Conservation (phyloP, 2,797 vertebrate species). For the Borostomias antarcticus region DNA sequence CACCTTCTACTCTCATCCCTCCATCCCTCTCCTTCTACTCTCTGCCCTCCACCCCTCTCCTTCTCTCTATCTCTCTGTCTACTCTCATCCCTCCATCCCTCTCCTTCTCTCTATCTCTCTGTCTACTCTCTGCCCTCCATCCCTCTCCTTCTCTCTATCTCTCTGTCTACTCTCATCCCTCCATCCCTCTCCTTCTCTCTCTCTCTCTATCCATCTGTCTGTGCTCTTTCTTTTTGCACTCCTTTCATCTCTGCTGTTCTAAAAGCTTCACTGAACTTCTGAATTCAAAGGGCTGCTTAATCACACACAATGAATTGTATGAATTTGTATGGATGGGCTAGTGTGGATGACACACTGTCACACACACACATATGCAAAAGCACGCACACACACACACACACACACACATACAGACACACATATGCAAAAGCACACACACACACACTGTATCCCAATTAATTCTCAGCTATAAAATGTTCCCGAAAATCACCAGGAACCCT, state of each 20-base stretch:
- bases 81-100: neutral
- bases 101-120: neutral
- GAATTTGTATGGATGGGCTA: slow-evolving; percentile 18
- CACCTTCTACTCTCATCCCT: neutral
- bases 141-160: neutral
- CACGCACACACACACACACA: neutral
- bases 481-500: neutral
- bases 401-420: slow-evolving; percentile 1
- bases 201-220: neutral
- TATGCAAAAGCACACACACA: neutral
- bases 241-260: slow-evolving; percentile 46
- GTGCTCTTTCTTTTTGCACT: slow-evolving; percentile 11
- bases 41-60: neutral
- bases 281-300: slow-evolving; percentile 57
- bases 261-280: slow-evolving; percentile 43
- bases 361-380: neutral
- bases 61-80: neutral
- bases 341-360: slow-evolving; percentile 5
- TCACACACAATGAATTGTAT: slow-evolving; percentile 42
- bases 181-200: neutral
- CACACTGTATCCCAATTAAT: neutral
- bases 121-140: neutral
- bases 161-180: too few relatives aligned
- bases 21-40: neutral
- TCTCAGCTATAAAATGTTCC: neutral